Conservation (phyloP, 1,140 invertebrate genomes). For the Diuraphis noxia region DNA sequence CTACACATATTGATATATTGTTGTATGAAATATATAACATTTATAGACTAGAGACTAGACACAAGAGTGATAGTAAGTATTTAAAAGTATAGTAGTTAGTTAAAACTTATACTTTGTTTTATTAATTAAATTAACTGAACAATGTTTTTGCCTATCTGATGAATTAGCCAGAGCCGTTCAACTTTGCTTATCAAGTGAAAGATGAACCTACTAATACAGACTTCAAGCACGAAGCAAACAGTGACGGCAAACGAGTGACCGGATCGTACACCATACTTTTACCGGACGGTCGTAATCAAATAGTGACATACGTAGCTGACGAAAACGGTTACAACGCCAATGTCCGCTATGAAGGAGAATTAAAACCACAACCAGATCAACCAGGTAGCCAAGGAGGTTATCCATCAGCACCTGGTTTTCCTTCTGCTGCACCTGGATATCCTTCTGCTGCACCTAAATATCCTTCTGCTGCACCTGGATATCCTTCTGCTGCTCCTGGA, state of each 20-base stretch:
- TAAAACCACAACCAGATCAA: constrained; percentile 65
- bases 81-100: too few relatives aligned
- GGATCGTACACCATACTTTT: constrained; percentile 77
- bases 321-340: constrained; percentile 78
- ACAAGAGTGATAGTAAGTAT: too few relatives aligned
- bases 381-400: constrained; percentile 45
- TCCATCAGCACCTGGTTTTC: neutral
- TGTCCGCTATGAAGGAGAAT: constrained; percentile 73
- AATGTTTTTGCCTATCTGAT: neutral
- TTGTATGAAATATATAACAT: too few relatives aligned
- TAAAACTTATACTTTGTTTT: too few relatives aligned
- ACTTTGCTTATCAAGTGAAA: constrained; percentile 78
- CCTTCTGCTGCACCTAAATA: neutral
- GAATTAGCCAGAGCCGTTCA: constrained; percentile 77
- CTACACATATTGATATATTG: too few relatives aligned
- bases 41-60: too few relatives aligned
- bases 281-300: constrained; percentile 72
- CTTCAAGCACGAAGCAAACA: constrained; percentile 71
- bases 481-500: neutral
- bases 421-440: neutral
- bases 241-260: constrained; percentile 71
- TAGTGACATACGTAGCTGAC: constrained; percentile 72
- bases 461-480: neutral
- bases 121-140: neutral
- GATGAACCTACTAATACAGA: constrained; percentile 74